Evolutionary conservation across 2,113 vertebrate genomes (phyloP), one percentile per base, ranked within the genome.

Genomic region (Stegostoma tigrinum): DNA sequence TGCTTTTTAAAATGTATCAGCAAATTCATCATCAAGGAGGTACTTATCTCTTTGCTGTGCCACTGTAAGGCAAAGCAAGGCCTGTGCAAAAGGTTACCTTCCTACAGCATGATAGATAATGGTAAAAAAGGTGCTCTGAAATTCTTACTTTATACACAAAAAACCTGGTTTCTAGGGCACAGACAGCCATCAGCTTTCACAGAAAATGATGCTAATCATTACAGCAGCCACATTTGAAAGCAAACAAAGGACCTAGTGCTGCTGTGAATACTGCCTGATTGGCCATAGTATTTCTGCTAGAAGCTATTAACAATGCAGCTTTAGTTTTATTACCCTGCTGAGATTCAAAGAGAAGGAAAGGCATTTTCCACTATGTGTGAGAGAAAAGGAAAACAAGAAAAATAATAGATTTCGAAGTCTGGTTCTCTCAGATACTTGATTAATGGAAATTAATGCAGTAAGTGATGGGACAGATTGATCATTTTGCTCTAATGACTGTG

Each of bases 121-220:
- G 91, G 42, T 24, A 24, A 66, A 90, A 90, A 90, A 94, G 64
- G 23, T 94, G 91, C 87, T 94, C 21, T 68, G n/a, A 90, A 90
- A 64, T 94, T 68, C 19, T n/a, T 52, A 42, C 21, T 68, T 42
- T 52, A 68, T 67, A 94, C 17, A 89, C 61, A 90, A 90, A 8
- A 94, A 23, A 24, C 19, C 61, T 64, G 67, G n/a, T 45, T 94
- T 67, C 91, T 38, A 68, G 91, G n/a, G n/a, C 87, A 45, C 91
- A 94, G 91, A 38, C 91, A 42, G 66, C 34, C 64, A 68, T 70
- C 23, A 38, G 64, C 91, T 42, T 27, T 68, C 21, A 78, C 95
- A 95, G 95, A 96, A 96, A 96, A 96, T 96, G 94, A 96, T 80
- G 95, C 96, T 96, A 96, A 96, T 96, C 96, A 95, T 85, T 72